Evolutionary conservation across 2,113 vertebrate species (phyloP).

Genomic region (Columba janthina): DNA sequence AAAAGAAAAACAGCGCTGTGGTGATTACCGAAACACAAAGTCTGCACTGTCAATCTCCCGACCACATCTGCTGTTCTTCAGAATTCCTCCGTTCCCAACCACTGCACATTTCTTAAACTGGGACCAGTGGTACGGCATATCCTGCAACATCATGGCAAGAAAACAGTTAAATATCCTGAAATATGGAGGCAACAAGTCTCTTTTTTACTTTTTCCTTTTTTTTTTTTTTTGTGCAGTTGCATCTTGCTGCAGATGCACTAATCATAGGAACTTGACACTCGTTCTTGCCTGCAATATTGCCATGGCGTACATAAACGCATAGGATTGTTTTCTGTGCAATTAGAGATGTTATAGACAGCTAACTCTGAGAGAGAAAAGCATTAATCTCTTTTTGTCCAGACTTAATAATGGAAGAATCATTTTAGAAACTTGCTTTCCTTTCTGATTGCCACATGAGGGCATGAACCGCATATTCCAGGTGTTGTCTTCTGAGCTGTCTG

Average conservation of each 20-base stretch:
- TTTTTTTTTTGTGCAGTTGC: not conserved
- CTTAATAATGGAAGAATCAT: not conserved
- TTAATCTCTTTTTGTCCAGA: not conserved
- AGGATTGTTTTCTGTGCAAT: not conserved
- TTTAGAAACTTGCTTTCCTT: not conserved
- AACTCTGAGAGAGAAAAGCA: not conserved
- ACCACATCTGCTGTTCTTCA: conserved; percentile 95
- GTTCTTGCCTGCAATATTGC: not conserved
- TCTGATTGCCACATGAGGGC: not conserved
- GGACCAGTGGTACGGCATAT: conserved; percentile 94
- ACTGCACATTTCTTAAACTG: conserved; percentile 98
- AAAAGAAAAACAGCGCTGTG: not conserved
- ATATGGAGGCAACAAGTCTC: not conserved
- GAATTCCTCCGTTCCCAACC: conserved; percentile 94
- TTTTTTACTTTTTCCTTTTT: not conserved
- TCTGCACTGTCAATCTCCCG: conserved; percentile 92
- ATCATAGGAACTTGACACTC: fast-evolving
- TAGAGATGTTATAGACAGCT: not conserved
- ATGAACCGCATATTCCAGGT: not conserved
- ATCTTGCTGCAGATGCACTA: not conserved
- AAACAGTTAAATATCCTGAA: not conserved
- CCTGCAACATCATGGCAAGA: conserved; percentile 70
- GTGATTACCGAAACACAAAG: conserved; percentile 90
- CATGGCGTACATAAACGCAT: fast-evolving
- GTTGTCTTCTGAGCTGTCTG: not conserved